phyloP scores from a whole-genome alignment of 1,140 invertebrate species.

The Probaryconus sp. region DNA sequence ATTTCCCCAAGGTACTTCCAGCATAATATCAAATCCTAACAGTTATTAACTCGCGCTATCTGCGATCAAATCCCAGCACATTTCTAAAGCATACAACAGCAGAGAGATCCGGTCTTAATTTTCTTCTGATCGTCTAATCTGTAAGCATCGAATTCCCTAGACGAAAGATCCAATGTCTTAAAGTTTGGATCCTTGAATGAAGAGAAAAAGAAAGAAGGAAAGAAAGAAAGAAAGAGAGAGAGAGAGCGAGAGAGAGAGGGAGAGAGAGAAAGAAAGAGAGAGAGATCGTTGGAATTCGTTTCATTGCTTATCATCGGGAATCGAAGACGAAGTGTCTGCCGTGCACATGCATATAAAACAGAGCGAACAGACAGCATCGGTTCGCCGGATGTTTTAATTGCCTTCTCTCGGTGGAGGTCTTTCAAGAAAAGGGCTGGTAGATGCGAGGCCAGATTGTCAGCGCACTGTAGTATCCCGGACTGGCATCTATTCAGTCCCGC shows the following conservation, averaged over 20 bases:
- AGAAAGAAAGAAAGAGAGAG: too few relatives aligned
- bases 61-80: conserved; percentile 26
- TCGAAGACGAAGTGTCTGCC: conserved; percentile 59
- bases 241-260: too few relatives aligned
- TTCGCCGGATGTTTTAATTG: conserved; percentile 62
- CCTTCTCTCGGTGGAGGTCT: conserved; percentile 59
- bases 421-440: conserved; percentile 50
- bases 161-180: too few relatives aligned
- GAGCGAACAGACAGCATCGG: conserved; percentile 40
- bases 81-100: too few relatives aligned
- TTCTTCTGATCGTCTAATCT: conserved; percentile 43
- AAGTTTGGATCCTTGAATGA: too few relatives aligned
- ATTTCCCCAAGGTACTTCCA: too few relatives aligned
- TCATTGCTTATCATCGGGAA: conserved; percentile 50
- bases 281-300: conserved; percentile 50
- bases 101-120: too few relatives aligned
- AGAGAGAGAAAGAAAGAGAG: too few relatives aligned
- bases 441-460: conserved; percentile 51
- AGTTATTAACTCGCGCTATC: too few relatives aligned
- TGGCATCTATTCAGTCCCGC: conserved; percentile 46
- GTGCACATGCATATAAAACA: conserved; percentile 55
- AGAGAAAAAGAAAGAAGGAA: too few relatives aligned
- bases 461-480: conserved; percentile 38
- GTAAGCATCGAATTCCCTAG: conserved; percentile 24
- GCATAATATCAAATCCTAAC: too few relatives aligned